phyloP scores from a whole-genome alignment of 2,113 vertebrate species.

The Xenopus borealis region DNA sequence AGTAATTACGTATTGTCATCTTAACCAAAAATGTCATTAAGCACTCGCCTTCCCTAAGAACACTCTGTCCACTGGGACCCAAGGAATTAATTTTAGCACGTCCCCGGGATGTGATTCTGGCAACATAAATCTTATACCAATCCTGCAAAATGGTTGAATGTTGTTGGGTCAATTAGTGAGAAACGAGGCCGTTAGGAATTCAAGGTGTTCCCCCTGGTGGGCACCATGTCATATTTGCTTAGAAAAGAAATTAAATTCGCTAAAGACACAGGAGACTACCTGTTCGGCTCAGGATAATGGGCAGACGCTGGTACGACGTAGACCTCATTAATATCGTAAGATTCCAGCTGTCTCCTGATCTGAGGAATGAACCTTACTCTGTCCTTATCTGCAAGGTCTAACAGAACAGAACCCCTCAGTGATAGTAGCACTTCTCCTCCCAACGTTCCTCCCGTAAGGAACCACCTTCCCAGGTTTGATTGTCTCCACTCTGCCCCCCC shows the following conservation, averaged over 20 bases:
- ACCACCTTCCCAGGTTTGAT: not conserved
- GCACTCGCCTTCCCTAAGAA: not conserved
- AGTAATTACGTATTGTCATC: not conserved
- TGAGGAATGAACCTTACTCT: not conserved
- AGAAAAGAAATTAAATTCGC: slow-evolving; percentile 11
- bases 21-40: not conserved
- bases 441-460: not conserved
- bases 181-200: not conserved
- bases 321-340: slow-evolving; percentile 27
- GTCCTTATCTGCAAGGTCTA: not conserved
- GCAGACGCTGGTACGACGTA: not conserved
- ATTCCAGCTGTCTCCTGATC: slow-evolving; percentile 19
- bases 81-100: slow-evolving; percentile 1
- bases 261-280: not conserved
- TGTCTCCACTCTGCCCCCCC: not conserved
- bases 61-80: not conserved
- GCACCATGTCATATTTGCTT: slow-evolving; percentile 27
- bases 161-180: slow-evolving; percentile 14
- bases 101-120: not conserved
- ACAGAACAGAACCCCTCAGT: not conserved
- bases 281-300: not conserved
- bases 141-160: not conserved
- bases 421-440: not conserved
- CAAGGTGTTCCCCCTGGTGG: not conserved
- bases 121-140: slow-evolving; percentile 5